Evolutionary conservation across 2,113 vertebrate genomes (phyloP), one percentile per base, ranked within the genome.

Genomic region (Madoqua kirkii): DNA sequence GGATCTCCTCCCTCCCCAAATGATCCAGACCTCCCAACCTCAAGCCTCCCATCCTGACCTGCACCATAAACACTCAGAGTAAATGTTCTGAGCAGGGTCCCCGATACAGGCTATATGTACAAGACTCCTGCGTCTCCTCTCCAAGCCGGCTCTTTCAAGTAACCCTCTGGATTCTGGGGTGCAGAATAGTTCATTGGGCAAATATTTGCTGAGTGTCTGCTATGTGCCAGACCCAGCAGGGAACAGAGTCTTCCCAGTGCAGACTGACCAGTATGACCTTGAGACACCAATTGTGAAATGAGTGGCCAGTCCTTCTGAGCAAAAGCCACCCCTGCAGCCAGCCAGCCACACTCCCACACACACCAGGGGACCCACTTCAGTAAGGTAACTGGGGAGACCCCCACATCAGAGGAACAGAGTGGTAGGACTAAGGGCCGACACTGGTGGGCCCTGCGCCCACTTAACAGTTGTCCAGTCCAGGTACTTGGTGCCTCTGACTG

Each of bases 221-320:
- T 71, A n/a, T 17, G 50, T 97, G 95, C 67, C 95, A 94, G 86
- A 25, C 82, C 23, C 48, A 85, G 59, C 54, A 54, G 40, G 59
- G 90, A 89, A 84, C 95, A 90, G 96, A 97, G 96, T 96, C 94
- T 90, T 95, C 48, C 76, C 55, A 50, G 27, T 3, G 7, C 48
- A 81, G 81, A 85, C 31, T 29, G 62, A 74, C 19, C 84, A 14
- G 57, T 8, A 57, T 10, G 21, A 40, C 16, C 1, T 3, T 92
- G 67, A 50, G 85, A 91, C 82, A 92, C 23, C 62, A 40, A n/a
- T 87, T 97, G 91, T 96, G 96, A 97, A 98, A 95, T 43, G 29
- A 86, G 29, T 45, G 17, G 0, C 93, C 74, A 36, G 50, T 62
- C 52, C 48, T 64, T 40, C 93, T 45, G 89, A 91, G 79, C 59